Conservation (phyloP, 2,888 invertebrate genomes). For the Pseudolycoriella hygida region DNA sequence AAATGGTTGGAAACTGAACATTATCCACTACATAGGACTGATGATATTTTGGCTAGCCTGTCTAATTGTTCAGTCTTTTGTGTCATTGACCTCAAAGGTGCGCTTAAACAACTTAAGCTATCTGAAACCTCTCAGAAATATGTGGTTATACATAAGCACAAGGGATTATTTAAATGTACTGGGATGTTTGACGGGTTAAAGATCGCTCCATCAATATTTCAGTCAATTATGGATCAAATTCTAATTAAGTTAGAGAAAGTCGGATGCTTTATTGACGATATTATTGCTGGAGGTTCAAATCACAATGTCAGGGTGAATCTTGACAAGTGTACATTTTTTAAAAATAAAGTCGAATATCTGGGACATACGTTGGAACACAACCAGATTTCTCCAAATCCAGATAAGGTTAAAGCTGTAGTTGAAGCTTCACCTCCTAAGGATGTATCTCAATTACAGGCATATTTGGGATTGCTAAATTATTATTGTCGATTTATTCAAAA, state of each 20-base stretch:
- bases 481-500: conserved; percentile 8
- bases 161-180: background rate
- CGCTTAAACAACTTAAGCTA: conserved; percentile 15
- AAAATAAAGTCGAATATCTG: background rate
- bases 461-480: conserved; percentile 9
- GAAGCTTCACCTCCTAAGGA: conserved; percentile 8
- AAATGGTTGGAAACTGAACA: conserved; percentile 8
- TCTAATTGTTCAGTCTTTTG: too few species aligned
- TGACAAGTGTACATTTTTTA: conserved; percentile 8
- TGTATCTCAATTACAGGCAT: conserved; percentile 8
- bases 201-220: conserved; percentile 2
- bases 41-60: too few species aligned
- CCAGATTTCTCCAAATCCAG: conserved; percentile 9
- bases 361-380: conserved; percentile 5
- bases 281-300: conserved; percentile 7
- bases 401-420: conserved; percentile 9
- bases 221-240: conserved; percentile 7
- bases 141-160: conserved; percentile 15
- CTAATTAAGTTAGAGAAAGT: conserved; percentile 4
- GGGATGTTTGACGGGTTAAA: background rate
- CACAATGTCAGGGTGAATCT: conserved; percentile 7
- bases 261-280: conserved; percentile 9
- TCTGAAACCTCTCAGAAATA: conserved; percentile 13
- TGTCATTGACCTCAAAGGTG: conserved; percentile 13
- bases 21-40: conserved; percentile 9